Base-by-base conservation (phyloP, 2,797 vertebrate genomes). In the Eidolon dupreanum region DNA sequence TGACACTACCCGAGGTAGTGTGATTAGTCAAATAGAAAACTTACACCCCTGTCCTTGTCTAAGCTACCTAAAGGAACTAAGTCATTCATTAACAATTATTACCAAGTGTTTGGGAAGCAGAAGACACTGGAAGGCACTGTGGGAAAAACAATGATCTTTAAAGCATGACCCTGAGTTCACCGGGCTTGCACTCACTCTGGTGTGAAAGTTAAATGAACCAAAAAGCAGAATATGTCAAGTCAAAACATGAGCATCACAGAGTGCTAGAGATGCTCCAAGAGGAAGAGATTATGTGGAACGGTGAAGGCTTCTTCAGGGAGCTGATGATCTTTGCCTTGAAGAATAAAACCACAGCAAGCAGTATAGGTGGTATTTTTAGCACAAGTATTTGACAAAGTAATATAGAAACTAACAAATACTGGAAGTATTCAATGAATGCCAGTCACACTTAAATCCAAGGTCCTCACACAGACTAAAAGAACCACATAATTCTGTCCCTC, bases 11-110 rank as follows among this genome's bases (percentile, higher is more conserved):
- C 33, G 65, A 38, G n/a, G 31, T 41, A 87, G n/a, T 61, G 28
- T 36, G 36, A 70, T 63, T 22, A 17, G 24, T 31, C 38, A 31
- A 79, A 92, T 36, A 81, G 41, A 71, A 92, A 94, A 78, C 33
- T 6, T 89, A 51, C 26, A 61, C 6, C 68, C 43, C 12, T 78
- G 5, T 66, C 17, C 1, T 38, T 55, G 12, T 53, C 70, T 33
- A 79, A 75, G 49, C 41, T 70, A 38, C 49, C 55, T 90, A 74
- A 73, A 6, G 7, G 6, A 88, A 43, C 12, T 51, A 55, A 83
- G 51, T 90, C 38, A 81, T 81, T 88, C 31, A 77, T 88, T 89
- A 89, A 63, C 22, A 74, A 57, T 84, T 82, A 78, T 65, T 63
- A 86, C 19, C 46, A 31, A 83, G 22, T 59, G 2, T 89, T 94